These are phyloP conservation scores for Enteromius paludinosus DNA, from an alignment of 2,797 vertebrate genomes.

Conservation along the genomic window DNA sequence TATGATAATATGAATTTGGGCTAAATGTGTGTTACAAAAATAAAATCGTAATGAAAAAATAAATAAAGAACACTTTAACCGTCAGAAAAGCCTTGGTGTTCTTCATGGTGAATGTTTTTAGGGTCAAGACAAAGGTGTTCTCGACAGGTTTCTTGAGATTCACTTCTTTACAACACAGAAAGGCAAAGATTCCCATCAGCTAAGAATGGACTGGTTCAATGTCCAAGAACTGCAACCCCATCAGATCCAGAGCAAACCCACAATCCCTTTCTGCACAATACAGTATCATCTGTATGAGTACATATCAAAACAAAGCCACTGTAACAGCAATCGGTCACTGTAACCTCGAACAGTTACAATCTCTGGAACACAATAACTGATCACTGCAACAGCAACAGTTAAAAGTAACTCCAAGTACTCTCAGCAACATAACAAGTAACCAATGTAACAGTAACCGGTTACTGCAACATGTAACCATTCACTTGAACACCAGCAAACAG, in stretches of 20 bases:
- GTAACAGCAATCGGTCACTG: constrained; percentile 19
- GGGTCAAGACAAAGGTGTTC: neutral
- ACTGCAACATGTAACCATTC: constrained; percentile 41
- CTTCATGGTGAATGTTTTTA: neutral
- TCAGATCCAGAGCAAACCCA: constrained; percentile 17
- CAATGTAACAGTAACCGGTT: neutral
- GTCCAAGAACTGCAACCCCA: neutral
- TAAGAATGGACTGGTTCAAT: neutral
- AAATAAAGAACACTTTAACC: neutral
- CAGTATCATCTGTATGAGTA: constrained; percentile 47
- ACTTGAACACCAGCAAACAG: constrained; percentile 63
- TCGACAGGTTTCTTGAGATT: neutral
- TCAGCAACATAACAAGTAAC: neutral
- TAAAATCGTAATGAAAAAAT: neutral
- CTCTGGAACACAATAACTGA: neutral
- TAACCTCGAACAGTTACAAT: neutral
- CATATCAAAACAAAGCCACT: constrained; percentile 53
- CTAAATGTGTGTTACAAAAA: neutral
- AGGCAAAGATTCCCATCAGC: neutral
- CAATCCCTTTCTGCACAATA: constrained; percentile 20
- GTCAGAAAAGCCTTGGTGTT: neutral
- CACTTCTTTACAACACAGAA: neutral
- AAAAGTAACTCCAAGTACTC: no score
- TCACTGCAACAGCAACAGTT: neutral
- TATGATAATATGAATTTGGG: neutral